These are phyloP conservation scores for Caracal caracal DNA, from an alignment of 2,113 vertebrate genomes.

Conservation along the genomic window DNA sequence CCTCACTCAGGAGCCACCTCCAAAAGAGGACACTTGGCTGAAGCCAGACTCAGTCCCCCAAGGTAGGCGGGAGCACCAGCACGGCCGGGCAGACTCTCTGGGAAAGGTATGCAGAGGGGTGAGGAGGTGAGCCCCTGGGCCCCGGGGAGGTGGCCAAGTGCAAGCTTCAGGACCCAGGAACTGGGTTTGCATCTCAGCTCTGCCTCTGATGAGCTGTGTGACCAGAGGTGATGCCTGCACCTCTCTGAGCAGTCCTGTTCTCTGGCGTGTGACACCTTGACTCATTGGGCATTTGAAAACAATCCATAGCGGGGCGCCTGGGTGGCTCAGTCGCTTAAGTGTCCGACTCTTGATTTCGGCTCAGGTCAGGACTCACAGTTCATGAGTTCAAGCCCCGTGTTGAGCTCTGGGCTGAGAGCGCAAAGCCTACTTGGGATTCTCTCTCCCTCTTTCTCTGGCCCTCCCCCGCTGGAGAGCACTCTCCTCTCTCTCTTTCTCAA, in stretches of 20 bases:
- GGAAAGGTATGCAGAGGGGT: neutral
- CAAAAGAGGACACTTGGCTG: accelerated
- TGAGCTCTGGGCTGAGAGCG: neutral
- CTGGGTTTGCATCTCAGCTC: neutral
- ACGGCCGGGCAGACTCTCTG: accelerated
- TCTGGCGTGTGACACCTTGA: neutral
- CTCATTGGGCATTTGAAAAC: neutral
- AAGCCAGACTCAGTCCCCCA: neutral
- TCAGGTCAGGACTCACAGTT: neutral
- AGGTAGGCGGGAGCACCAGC: neutral
- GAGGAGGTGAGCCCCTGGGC: neutral
- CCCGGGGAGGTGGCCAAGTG: neutral
- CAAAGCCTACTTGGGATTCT: neutral
- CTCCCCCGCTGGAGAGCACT: too few species aligned
- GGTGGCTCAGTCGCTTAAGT: neutral
- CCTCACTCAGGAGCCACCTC: neutral
- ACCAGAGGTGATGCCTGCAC: accelerated
- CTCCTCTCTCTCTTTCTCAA: neutral
- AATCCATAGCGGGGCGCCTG: neutral
- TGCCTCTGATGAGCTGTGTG: neutral
- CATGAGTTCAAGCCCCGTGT: neutral
- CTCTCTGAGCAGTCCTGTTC: neutral
- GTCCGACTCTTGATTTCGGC: neutral
- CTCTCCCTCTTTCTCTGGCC: neutral
- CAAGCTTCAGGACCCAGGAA: neutral